Evolutionary conservation across 2,888 invertebrate genomes (phyloP).

Genomic region (Carcina quercana): DNA sequence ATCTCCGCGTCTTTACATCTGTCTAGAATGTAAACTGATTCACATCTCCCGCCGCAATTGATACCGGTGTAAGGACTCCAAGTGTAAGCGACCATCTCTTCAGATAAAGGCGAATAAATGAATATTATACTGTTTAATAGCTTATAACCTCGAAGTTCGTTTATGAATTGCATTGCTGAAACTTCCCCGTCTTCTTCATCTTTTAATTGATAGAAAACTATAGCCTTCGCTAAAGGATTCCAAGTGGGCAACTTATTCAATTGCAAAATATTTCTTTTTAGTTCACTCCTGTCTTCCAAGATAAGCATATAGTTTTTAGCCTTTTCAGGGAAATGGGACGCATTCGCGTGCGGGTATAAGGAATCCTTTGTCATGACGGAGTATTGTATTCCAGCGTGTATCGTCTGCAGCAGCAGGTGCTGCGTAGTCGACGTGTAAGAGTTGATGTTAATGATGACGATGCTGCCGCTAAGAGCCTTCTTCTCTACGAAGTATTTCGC

Average conservation of each 20-base stretch:
- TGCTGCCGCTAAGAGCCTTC: constrained; percentile 65
- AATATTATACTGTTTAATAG: constrained; percentile 57
- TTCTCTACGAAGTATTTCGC: constrained; percentile 69
- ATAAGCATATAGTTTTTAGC: constrained; percentile 72
- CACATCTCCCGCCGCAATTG: constrained; percentile 58
- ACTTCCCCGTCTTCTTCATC: constrained; percentile 36
- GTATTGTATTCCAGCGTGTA: constrained; percentile 60
- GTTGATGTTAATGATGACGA: constrained; percentile 66
- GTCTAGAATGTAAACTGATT: constrained; percentile 54
- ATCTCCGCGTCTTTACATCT: constrained; percentile 44
- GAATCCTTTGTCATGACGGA: constrained; percentile 71
- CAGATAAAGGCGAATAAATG: constrained; percentile 38
- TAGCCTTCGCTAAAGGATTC: constrained; percentile 67
- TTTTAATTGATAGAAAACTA: constrained; percentile 54
- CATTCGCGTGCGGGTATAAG: constrained; percentile 61
- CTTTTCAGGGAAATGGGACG: constrained; percentile 69
- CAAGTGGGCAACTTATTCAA: constrained; percentile 64
- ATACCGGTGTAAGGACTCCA: constrained; percentile 59
- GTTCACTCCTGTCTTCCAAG: constrained; percentile 61
- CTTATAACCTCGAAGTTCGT: constrained; percentile 50
- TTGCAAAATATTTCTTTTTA: constrained; percentile 58
- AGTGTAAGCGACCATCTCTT: constrained; percentile 53
- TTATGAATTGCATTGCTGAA: constrained; percentile 50
- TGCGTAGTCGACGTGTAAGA: constrained; percentile 56
- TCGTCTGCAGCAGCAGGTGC: constrained; percentile 52